Conservation (phyloP, 1,140 invertebrate genomes). For the Orchestia grillus region DNA sequence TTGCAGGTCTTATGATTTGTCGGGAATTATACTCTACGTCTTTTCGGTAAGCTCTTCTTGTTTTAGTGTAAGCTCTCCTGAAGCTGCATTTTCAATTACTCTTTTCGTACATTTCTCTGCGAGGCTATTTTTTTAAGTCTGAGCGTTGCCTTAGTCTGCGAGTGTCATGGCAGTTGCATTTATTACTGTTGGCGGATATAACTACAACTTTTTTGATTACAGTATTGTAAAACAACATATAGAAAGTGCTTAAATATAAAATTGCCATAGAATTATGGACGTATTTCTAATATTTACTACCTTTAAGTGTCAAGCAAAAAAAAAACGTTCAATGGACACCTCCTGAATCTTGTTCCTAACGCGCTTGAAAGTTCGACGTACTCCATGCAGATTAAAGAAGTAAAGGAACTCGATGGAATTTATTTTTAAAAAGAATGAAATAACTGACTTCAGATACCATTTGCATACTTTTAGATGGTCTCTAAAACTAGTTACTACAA, state of each 20-base stretch:
- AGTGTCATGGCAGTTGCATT: neutral
- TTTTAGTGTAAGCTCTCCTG: neutral
- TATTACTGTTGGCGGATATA: no score
- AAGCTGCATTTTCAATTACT: neutral
- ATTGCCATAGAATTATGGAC: no score
- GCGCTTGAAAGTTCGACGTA: neutral
- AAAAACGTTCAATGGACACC: neutral
- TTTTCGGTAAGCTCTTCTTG: neutral
- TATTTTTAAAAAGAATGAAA: neutral
- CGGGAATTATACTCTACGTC: neutral
- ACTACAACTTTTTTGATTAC: no score
- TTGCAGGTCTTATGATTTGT: neutral
- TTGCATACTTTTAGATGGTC: neutral
- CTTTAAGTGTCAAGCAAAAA: neutral
- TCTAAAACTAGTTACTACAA: neutral
- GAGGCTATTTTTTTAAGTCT: neutral
- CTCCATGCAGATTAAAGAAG: neutral
- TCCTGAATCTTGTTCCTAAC: neutral
- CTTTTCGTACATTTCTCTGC: neutral
- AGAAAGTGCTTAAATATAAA: no score
- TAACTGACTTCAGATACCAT: neutral
- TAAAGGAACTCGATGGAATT: neutral
- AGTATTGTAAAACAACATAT: no score
- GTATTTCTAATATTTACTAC: neutral
- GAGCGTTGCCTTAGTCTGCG: neutral